Conservation (phyloP, 2,888 invertebrate species). For the Asteroscopus sphinx region DNA sequence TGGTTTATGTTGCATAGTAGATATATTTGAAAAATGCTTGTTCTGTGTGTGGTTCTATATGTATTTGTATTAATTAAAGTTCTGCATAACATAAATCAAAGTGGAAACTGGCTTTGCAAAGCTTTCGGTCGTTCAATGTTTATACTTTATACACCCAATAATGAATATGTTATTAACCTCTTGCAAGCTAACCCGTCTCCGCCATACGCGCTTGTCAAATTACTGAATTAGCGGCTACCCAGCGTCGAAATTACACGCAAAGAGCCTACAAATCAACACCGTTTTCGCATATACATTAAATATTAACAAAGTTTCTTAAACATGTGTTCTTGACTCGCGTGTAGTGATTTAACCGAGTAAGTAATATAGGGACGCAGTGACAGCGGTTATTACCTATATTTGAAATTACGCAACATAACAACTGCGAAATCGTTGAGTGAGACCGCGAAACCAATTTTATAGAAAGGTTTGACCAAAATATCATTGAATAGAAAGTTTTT, state of each 20-base stretch:
- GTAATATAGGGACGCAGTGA: slow-evolving; percentile 37
- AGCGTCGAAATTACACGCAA: slow-evolving; percentile 79
- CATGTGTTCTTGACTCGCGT: slow-evolving; percentile 84
- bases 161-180: slow-evolving; percentile 45
- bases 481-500: too few species aligned
- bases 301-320: slow-evolving; percentile 88
- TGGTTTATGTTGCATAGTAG: too few species aligned
- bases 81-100: slow-evolving; percentile 11
- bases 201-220: slow-evolving; percentile 73
- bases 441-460: too few species aligned
- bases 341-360: slow-evolving; percentile 60
- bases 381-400: slow-evolving; percentile 35
- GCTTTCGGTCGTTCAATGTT: slow-evolving; percentile 25
- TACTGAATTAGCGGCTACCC: slow-evolving; percentile 82
- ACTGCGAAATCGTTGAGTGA: too few species aligned
- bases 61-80: background rate
- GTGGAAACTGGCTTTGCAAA: background rate
- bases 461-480: too few species aligned
- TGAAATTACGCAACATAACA: too few species aligned
- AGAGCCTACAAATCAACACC: slow-evolving; percentile 84
- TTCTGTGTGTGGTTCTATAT: too few species aligned
- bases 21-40: too few species aligned
- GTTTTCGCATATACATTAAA: slow-evolving; percentile 80
- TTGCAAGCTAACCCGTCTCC: slow-evolving; percentile 47
- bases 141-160: slow-evolving; percentile 21